Evolutionary conservation across 2,888 invertebrate species (phyloP).

Genomic region (Rapana venosa): DNA sequence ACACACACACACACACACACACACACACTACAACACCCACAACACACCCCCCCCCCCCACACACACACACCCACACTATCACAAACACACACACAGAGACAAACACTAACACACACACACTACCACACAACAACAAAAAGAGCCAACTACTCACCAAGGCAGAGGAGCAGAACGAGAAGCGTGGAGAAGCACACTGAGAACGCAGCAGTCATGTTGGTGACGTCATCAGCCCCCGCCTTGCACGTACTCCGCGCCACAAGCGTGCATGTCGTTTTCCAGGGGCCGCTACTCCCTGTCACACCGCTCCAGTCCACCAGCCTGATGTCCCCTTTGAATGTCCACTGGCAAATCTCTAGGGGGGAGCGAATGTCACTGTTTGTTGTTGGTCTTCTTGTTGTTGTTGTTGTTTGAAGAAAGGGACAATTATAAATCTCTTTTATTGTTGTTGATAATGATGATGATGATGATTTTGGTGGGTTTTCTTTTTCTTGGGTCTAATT

Average conservation of each 20-base stretch:
- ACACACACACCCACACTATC: too few relatives aligned
- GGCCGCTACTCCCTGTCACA: background rate
- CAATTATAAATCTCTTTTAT: too few relatives aligned
- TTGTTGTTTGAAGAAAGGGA: too few relatives aligned
- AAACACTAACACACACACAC: background rate
- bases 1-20: too few relatives aligned
- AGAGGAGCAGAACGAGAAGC: constrained; percentile 14
- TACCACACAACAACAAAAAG: background rate
- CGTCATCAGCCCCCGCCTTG: constrained; percentile 29
- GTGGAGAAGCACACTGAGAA: constrained; percentile 19
- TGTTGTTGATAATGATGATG: too few relatives aligned
- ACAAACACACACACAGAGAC: background rate
- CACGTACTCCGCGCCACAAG: background rate
- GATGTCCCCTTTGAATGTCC: constrained; percentile 21
- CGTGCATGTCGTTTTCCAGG: constrained; percentile 4
- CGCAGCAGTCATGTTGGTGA: constrained; percentile 32
- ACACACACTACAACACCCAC: too few relatives aligned
- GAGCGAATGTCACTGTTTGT: too few relatives aligned
- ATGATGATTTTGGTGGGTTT: too few relatives aligned
- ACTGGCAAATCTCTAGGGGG: too few relatives aligned
- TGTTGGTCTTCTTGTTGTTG: too few relatives aligned
- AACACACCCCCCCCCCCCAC: too few relatives aligned
- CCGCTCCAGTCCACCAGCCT: background rate
- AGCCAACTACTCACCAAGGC: constrained; percentile 11
- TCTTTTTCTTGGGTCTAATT: too few relatives aligned